Conservation (phyloP, 92 coral and sea anemone genomes). For the Epizoanthus scotinus region DNA sequence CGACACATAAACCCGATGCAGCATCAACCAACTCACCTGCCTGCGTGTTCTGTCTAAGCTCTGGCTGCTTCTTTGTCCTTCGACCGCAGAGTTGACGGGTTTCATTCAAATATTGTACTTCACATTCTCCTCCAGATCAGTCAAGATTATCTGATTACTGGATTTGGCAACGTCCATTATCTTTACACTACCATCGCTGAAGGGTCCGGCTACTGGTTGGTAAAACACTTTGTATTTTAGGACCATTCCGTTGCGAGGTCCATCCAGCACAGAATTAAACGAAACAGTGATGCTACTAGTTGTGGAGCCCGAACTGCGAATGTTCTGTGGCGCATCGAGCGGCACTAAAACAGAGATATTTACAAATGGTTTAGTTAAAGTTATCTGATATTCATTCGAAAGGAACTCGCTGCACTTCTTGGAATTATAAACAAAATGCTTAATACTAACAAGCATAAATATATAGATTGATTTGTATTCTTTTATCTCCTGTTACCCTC, state of each 20-base stretch:
- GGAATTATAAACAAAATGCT: no score
- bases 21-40: neutral
- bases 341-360: no score
- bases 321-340: no score
- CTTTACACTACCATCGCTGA: neutral
- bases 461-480: no score
- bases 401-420: no score
- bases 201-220: neutral
- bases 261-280: slow-evolving; percentile 6
- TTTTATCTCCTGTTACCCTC: no score
- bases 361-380: no score
- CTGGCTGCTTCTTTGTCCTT: neutral
- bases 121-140: slow-evolving; percentile 7
- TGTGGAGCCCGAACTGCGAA: neutral
- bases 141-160: neutral
- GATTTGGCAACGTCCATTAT: slow-evolving; percentile 1
- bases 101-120: slow-evolving; percentile 9
- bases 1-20: no score
- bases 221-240: slow-evolving; percentile 24
- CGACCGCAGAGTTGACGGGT: slow-evolving; percentile 5
- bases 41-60: neutral
- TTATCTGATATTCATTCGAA: no score
- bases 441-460: no score
- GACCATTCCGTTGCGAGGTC: neutral
- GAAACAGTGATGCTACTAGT: neutral